These are phyloP conservation scores for western clawed frog (Xenopus tropicalis) DNA, from an alignment of 2,113 vertebrate species.

Conservation along the genomic window UCB_Xtro_10.0 CM004447.2:31283001-31283500, in stretches of 20 bases:
- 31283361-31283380: slow-evolving; percentile 75
- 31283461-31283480: slow-evolving; percentile 82
- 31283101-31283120: too few species aligned
- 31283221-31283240: slow-evolving; percentile 81
- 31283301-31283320: slow-evolving; percentile 77
- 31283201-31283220: slow-evolving; percentile 60
- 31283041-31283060: too few species aligned
- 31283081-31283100: too few species aligned
- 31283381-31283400: slow-evolving; percentile 80
- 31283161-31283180: not conserved
- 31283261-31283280: slow-evolving; percentile 75
- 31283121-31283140: too few species aligned
- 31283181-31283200: too few species aligned
- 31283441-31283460: slow-evolving; percentile 77
- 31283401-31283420: slow-evolving; percentile 77
- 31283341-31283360: slow-evolving; percentile 73
- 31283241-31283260: slow-evolving; percentile 78
- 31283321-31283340: slow-evolving; percentile 75
- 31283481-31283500: slow-evolving; percentile 83
- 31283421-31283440: slow-evolving; percentile 63
- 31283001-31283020: too few species aligned
- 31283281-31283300: slow-evolving; percentile 74
- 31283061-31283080: too few species aligned
- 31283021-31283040: too few species aligned
- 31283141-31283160: too few species aligned